Base-by-base conservation (phyloP, 1,140 invertebrate genomes). In the Rhopalosiphum maidis region DNA sequence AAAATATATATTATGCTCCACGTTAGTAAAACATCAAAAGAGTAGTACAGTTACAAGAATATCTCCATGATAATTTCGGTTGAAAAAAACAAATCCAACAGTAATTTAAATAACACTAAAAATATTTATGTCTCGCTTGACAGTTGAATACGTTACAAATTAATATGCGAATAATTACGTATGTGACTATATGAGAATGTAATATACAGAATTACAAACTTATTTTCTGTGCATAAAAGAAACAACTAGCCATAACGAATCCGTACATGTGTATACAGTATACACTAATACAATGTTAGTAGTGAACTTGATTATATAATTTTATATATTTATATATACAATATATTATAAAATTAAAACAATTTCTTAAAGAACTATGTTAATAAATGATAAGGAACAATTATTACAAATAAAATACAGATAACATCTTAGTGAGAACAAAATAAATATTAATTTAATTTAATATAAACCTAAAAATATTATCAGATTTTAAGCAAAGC, bases 91-190 rank as follows among this genome's bases (percentile, higher is more conserved):
- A 60, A 90, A 60, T 60, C 0, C 37, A 30, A 41, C 35, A 60
- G 7, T 60, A 2, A 55, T 54, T 37, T 54, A 89, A 89, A 89
- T 41, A 37, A 89, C 87, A 54, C 48, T 90, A 60, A 90, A 55
- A 41, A 43, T 37, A 60, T 30, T 41, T 25, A 60, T 23, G 37
- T 30, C 22, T 41, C 2, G 3, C 15, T 23, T 60, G 35, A 54
- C 87, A 89, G 46, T 89, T 89, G 35, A 89, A 54, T 54, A 48
- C 25, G 86, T 48, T n/a, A 46, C 46, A 88, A 46, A 48, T 48
- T 46, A 86, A 51, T 88, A 88, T n/a, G n/a, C 86, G 43, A 51
- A 88, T 88, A 88, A 54, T 89, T 89, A 37, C 51, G 18, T 46
- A 87, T 23, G n/a, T 8, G n/a, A 83, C 21, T 35, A 82, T 85